These are phyloP conservation scores for Scaptomyza reducta DNA, from an alignment of 2,888 invertebrate genomes.

Conservation along the genomic window DNA sequence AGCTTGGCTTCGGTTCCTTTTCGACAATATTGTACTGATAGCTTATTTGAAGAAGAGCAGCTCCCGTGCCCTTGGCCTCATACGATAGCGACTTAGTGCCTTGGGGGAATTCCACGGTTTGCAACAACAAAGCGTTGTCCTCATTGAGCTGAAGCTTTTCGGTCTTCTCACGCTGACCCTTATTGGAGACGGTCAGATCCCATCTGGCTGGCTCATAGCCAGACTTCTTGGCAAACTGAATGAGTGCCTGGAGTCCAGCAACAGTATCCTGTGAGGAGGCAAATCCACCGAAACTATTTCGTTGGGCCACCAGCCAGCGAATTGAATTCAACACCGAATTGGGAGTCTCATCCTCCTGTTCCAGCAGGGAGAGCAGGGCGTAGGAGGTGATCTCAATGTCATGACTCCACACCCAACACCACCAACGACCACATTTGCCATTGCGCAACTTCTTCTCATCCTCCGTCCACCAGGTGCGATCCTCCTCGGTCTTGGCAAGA, in stretches of 20 bases:
- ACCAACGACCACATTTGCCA: slow-evolving; percentile 65
- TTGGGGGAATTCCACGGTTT: slow-evolving; percentile 87
- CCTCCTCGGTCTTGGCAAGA: slow-evolving; percentile 86
- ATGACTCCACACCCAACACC: slow-evolving; percentile 84
- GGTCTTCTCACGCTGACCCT: slow-evolving; percentile 80
- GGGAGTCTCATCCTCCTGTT: slow-evolving; percentile 66
- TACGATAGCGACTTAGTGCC: slow-evolving; percentile 88
- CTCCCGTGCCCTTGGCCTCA: slow-evolving; percentile 91
- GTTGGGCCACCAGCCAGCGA: slow-evolving; percentile 90
- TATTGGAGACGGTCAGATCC: slow-evolving; percentile 86
- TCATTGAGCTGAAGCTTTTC: slow-evolving; percentile 88
- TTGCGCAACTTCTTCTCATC: slow-evolving; percentile 82
- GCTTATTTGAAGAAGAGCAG: slow-evolving; percentile 91
- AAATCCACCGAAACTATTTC: slow-evolving; percentile 89
- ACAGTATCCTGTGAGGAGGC: slow-evolving; percentile 91
- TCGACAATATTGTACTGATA: slow-evolving; percentile 94
- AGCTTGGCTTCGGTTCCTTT: slow-evolving; percentile 94
- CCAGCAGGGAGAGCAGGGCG: slow-evolving; percentile 78
- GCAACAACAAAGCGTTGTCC: slow-evolving; percentile 92
- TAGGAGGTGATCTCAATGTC: slow-evolving; percentile 81
- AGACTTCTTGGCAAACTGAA: slow-evolving; percentile 85
- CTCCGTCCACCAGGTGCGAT: slow-evolving; percentile 93
- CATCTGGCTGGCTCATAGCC: slow-evolving; percentile 85
- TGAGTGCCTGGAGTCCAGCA: slow-evolving; percentile 89
- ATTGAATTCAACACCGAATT: slow-evolving; percentile 85